Base-by-base conservation (phyloP, 2,797 vertebrate genomes). In the Tauraco hartlaubi region DNA sequence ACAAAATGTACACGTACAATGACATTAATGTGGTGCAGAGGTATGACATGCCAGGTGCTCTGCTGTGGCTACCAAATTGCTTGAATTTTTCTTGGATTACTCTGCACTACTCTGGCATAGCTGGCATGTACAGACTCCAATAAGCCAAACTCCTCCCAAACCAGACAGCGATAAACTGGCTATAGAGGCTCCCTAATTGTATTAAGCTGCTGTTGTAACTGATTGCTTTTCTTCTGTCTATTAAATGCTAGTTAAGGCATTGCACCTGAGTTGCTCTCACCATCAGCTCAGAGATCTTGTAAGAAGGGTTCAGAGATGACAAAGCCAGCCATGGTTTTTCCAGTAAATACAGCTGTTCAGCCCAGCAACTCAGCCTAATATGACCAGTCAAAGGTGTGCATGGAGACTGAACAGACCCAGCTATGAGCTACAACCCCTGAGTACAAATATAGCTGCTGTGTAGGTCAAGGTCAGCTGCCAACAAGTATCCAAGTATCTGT, bases 1-100 rank as follows among this genome's bases (percentile, higher is more conserved):
- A 28, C 41, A 59, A 9, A 55, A 41, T 0, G 11, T 12, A 35
- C 33, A 20, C 15, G 5, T 1, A 12, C 33, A 29, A 2, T 3
- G 23, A 31, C 43, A 46, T 8, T 5, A 16, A 35, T 0, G 1
- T 14, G 67, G 18, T 33, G 28, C 61, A 49, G 41, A 74, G 46
- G 29, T 39, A 33, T n/a, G 15, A 10, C 0, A 9, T 15, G 72
- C 64, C 52, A 49, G 29, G 21, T 25, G 35, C 35, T 66, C 52
- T 79, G 51, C 56, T 83, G 68, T 13, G 63, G 90, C 61, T 28
- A 33, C 52, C 16, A 22, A 64, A 56, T 3, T 15, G 15, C n/a
- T 37, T 71, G 25, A 61, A 64, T 39, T 49, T 20, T 12, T 28
- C 26, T 48, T 74, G 68, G 33, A 46, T 58, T 51, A 9, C 18